Percentiles rank a stretch among this genome's conserved stretches.
Evolutionary conservation across 2,113 vertebrate species (phyloP).

Genomic region (Pollachius pollachius): DNA sequence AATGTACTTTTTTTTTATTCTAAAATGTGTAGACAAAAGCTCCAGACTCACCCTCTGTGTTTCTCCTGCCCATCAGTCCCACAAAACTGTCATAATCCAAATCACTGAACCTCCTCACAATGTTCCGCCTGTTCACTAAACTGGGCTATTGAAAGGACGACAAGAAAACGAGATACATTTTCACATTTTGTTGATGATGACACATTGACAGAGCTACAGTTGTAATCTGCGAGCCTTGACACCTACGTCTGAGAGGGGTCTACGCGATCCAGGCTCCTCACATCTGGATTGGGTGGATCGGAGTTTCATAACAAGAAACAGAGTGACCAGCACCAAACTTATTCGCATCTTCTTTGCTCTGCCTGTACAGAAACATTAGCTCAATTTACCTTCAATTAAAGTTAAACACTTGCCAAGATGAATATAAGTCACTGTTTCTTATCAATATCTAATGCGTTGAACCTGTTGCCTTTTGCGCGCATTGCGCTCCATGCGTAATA

Average conservation of each 20-base stretch:
- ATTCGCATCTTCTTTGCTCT: conserved; percentile 67
- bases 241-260: conserved; percentile 64
- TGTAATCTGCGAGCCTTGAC: neutral
- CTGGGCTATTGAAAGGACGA: conserved; percentile 56
- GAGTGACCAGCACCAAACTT: conserved; percentile 64
- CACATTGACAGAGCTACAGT: too few species aligned
- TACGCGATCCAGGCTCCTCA: conserved; percentile 61
- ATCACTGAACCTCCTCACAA: conserved; percentile 76
- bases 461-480: neutral
- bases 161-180: neutral
- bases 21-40: neutral
- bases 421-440: neutral
- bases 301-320: conserved; percentile 71
- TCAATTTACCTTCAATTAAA: neutral
- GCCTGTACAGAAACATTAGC: conserved; percentile 26
- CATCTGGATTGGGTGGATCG: conserved; percentile 67
- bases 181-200: neutral
- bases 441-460: neutral
- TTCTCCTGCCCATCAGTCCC: conserved; percentile 80
- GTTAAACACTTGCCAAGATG: too few species aligned
- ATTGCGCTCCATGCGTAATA: conserved; percentile 45
- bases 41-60: conserved; percentile 67
- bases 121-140: conserved; percentile 65
- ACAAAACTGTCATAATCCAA: conserved; percentile 85
- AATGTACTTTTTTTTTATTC: too few species aligned